These are phyloP conservation scores for Archocentrus centrarchus DNA, from an alignment of 2,113 vertebrate genomes.

Conservation along the genomic window DNA sequence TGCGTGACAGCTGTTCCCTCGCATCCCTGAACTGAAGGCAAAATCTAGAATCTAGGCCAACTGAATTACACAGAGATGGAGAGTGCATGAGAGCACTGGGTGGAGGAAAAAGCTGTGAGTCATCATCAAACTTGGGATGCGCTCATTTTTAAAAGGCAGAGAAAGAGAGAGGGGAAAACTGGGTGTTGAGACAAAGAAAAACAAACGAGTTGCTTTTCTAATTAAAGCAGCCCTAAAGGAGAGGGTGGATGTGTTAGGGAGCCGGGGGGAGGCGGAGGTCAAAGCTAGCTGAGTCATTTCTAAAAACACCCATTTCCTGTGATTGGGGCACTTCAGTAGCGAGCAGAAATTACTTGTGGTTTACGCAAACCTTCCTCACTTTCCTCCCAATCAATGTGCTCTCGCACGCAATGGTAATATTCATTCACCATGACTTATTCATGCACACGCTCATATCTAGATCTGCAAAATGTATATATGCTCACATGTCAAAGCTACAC, in stretches of 20 bases:
- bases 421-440: neutral
- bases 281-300: slow-evolving; percentile 71
- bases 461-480: neutral
- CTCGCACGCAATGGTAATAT: slow-evolving; percentile 20
- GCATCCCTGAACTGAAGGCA: neutral
- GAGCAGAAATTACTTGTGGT: slow-evolving; percentile 45
- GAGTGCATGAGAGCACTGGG: slow-evolving; percentile 64
- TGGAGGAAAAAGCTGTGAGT: slow-evolving; percentile 77
- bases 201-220: slow-evolving; percentile 65
- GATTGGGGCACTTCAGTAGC: slow-evolving; percentile 47
- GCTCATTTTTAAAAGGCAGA: slow-evolving; percentile 42
- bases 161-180: slow-evolving; percentile 21
- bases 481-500: neutral
- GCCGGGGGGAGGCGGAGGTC: slow-evolving; percentile 42
- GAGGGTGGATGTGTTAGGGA: slow-evolving; percentile 55
- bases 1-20: slow-evolving; percentile 67
- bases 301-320: slow-evolving; percentile 74
- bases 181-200: slow-evolving; percentile 59
- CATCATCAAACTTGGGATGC: slow-evolving; percentile 65
- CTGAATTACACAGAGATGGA: slow-evolving; percentile 47
- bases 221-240: slow-evolving; percentile 66
- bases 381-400: slow-evolving; percentile 14
- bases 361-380: slow-evolving; percentile 33
- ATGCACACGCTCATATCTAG: neutral
- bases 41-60: slow-evolving; percentile 51